phyloP scores from a whole-genome alignment of 2,888 invertebrate genomes.

The Napeogenes sylphis region DNA sequence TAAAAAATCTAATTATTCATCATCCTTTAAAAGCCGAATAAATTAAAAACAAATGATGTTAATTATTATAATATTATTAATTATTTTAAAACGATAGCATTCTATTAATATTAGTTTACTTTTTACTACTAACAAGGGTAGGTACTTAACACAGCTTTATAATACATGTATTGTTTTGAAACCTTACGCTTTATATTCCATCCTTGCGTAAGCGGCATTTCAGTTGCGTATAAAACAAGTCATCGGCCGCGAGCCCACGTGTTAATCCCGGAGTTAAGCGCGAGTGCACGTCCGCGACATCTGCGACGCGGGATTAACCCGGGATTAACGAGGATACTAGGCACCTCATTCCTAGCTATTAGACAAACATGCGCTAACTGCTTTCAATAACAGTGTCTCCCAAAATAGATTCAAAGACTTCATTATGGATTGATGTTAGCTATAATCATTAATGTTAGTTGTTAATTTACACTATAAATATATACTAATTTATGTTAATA shows the following conservation, averaged over 20 bases:
- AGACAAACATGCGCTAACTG: slow-evolving; percentile 20
- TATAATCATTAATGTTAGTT: not conserved
- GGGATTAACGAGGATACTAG: slow-evolving; percentile 8
- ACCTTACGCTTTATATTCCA: too few relatives aligned
- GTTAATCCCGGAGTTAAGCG: slow-evolving; percentile 31
- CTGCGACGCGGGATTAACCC: slow-evolving; percentile 21
- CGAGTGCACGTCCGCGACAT: slow-evolving; percentile 29
- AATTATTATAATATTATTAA: too few relatives aligned
- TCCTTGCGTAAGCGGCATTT: not conserved
- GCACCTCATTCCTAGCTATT: slow-evolving; percentile 11
- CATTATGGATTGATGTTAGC: not conserved
- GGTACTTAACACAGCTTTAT: too few relatives aligned
- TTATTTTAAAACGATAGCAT: too few relatives aligned
- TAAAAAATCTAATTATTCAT: too few relatives aligned
- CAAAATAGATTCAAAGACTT: slow-evolving; percentile 14
- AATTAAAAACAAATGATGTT: too few relatives aligned
- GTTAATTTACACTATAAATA: too few relatives aligned
- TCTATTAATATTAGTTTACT: too few relatives aligned
- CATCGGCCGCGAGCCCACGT: slow-evolving; percentile 24
- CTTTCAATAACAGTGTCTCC: slow-evolving; percentile 16
- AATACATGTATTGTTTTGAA: too few relatives aligned
- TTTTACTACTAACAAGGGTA: too few relatives aligned
- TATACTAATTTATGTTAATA: too few relatives aligned
- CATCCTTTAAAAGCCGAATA: too few relatives aligned
- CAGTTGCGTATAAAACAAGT: not conserved